These are phyloP conservation scores for Drosophila heteroneura DNA, from an alignment of 2,888 invertebrate species.

Conservation along the genomic window DNA sequence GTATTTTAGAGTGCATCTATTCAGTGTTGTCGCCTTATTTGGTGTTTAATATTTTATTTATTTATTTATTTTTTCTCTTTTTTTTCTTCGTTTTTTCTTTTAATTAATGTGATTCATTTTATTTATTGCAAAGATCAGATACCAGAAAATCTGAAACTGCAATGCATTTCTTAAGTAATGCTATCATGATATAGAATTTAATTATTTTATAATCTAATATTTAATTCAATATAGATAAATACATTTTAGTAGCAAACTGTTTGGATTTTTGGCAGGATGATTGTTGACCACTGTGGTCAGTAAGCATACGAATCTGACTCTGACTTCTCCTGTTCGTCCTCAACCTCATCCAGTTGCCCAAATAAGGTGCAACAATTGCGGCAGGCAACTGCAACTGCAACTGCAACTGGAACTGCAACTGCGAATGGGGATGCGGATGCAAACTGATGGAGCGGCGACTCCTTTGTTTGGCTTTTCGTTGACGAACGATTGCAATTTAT, in stretches of 20 bases:
- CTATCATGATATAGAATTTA: neutral
- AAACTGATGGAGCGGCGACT: constrained; percentile 49
- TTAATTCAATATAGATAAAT: neutral
- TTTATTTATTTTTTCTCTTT: neutral
- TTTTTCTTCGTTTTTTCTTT: too few relatives aligned
- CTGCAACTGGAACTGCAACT: constrained; percentile 23
- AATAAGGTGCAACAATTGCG: constrained; percentile 79
- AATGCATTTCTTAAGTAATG: neutral
- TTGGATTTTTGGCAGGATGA: too few relatives aligned
- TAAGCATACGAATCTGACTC: constrained; percentile 1
- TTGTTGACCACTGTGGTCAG: constrained; percentile 32
- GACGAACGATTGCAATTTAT: constrained; percentile 81
- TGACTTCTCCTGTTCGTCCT: constrained; percentile 27
- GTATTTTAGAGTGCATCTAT: neutral
- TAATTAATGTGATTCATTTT: neutral
- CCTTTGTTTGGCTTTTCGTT: constrained; percentile 67
- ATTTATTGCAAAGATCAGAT: neutral
- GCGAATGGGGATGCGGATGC: constrained; percentile 19
- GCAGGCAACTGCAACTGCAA: constrained; percentile 20
- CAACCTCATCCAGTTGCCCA: constrained; percentile 61
- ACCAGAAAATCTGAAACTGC: neutral
- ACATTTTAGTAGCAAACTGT: too few relatives aligned
- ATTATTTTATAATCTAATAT: neutral
- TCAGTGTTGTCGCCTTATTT: neutral
- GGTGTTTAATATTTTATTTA: neutral